Base-by-base conservation (phyloP, 2,113 vertebrate species). In the Pteronura brasiliensis region DNA sequence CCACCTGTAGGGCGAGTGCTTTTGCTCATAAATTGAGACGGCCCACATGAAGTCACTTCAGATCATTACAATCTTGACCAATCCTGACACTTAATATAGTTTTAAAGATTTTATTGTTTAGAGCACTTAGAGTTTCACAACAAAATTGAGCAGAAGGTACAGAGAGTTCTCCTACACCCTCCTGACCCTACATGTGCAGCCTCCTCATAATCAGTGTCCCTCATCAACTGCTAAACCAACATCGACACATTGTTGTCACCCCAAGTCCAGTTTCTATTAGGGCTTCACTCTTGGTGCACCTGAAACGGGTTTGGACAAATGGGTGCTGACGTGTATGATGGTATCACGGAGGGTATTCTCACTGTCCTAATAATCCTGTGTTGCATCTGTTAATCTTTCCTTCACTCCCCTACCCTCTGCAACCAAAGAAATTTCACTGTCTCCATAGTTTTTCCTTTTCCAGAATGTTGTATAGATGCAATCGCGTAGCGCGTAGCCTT, bases 241-340 rank as follows among this genome's bases (percentile, higher is more conserved):
- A 7, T 2, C 2, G 59, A 67, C 25, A 69, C 23, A 0, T 20
- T 17, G 0, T 49, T 3, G 0, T 80, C 18, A 15, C 36, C 39
- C 55, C 17, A 4, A 15, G 39, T 11, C 25, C 0, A 31, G 76
- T 4, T 31, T 49, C 6, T 0, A 8, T 65, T 4, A 21, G 31
- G 74, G 57, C 21, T 25, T 90, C 34, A n/a, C 42, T 79, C 59
- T 14, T 15, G 61, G 44, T 42, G 44, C 21, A 15, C 61, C 21
- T 15, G 39, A 27, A 10, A 0, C 7, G 44, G 44, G 44, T 55
- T 31, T 52, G 18, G 44, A 80, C n/a, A 23, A 13, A 31, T 67
- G 61, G 6, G 8, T 20, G 7, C 0, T 42, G 76, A 67, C 17
- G 2, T 20, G 44, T 31, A 31, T 52, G 61, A n/a, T 14, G 10